Conservation (phyloP, 2,113 vertebrate genomes). For the Pseudopipra pipra region DNA sequence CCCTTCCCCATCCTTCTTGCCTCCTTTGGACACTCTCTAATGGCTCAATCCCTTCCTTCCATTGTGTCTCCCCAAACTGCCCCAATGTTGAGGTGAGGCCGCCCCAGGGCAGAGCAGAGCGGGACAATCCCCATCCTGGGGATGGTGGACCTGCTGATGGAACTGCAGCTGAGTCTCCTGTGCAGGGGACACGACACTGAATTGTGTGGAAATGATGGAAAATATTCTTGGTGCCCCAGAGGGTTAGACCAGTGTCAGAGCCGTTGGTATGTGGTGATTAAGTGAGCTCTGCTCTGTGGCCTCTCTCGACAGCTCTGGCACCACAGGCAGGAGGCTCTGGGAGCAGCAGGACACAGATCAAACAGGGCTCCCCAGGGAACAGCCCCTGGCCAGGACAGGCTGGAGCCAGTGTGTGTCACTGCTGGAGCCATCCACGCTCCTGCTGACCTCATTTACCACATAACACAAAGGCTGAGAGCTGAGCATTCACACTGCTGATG, state of each 20-base stretch:
- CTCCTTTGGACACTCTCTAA: not conserved
- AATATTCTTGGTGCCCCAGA: not conserved
- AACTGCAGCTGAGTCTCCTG: not conserved
- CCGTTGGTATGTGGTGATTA: rapidly evolving
- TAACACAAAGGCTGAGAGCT: not conserved
- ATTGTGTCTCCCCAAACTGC: not conserved
- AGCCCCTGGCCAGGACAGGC: not conserved
- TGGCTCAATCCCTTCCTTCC: not conserved
- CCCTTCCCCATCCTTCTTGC: not conserved
- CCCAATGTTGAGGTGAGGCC: not conserved
- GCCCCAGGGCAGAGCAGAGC: not conserved
- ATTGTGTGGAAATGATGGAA: not conserved
- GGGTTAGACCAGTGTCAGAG: not conserved
- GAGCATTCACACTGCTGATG: rapidly evolving
- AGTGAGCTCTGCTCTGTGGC: rapidly evolving
- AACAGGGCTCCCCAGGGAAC: not conserved
- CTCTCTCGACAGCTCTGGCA: not conserved
- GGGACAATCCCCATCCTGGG: not conserved
- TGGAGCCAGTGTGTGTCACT: rapidly evolving
- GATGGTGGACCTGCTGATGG: not conserved
- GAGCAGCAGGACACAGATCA: not conserved
- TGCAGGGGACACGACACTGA: not conserved
- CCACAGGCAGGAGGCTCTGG: not conserved
- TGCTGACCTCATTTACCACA: not conserved
- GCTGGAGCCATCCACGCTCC: not conserved